Evolutionary conservation across 92 coral and sea anemone species (phyloP).

Genomic region (Epizoanthus scotinus): DNA sequence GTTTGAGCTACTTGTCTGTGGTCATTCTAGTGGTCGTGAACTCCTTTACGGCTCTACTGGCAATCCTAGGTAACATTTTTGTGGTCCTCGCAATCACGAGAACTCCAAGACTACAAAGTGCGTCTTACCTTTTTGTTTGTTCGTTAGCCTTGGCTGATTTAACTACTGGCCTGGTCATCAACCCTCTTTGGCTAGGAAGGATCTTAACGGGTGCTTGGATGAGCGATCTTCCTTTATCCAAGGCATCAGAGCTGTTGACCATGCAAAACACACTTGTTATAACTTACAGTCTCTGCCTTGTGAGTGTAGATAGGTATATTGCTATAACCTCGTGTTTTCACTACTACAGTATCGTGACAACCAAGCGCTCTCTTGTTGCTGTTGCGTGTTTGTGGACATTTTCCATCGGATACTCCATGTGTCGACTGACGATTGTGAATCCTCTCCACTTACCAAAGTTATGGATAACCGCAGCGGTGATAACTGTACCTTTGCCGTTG

Average conservation of each 20-base stretch:
- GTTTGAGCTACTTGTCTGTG: not conserved
- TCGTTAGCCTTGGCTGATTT: not conserved
- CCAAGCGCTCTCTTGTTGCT: not conserved
- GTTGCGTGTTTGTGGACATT: not conserved
- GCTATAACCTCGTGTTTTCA: not conserved
- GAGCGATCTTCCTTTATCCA: not conserved
- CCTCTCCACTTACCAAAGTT: not conserved
- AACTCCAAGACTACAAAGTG: not conserved
- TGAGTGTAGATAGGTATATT: not conserved
- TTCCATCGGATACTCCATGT: not conserved
- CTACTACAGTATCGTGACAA: not conserved
- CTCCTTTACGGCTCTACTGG: not conserved
- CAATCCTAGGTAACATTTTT: slow-evolving; percentile 1
- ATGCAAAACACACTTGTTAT: not conserved
- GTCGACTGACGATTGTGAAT: not conserved
- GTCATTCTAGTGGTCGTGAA: not conserved
- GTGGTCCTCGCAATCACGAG: not conserved
- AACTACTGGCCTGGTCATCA: not conserved
- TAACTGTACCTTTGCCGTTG: not conserved
- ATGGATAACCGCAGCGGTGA: not conserved
- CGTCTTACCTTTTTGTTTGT: not conserved
- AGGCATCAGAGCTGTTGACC: not conserved
- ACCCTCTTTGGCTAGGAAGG: not conserved
- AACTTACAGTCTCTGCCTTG: not conserved
- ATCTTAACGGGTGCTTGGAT: not conserved